Percentiles rank a stretch among this genome's conserved stretches.
phyloP scores from a whole-genome alignment of 2,888 invertebrate genomes.

The Atherix ibis region DNA sequence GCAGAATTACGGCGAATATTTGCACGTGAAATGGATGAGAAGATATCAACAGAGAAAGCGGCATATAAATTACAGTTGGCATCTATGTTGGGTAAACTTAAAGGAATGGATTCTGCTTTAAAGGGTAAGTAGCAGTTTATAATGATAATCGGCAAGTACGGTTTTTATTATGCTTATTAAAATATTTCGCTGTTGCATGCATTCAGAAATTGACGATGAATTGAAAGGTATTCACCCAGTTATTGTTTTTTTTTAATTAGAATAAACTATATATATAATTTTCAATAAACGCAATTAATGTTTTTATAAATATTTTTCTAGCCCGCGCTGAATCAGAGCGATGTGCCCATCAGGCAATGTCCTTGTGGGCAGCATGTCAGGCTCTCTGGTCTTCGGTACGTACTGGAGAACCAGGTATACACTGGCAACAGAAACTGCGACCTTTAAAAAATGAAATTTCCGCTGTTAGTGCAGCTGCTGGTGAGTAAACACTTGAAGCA shows the following conservation, averaged over 20 bases:
- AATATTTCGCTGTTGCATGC: conserved; percentile 16
- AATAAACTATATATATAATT: too few species aligned
- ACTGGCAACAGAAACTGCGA: conserved; percentile 41
- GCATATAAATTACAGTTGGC: conserved; percentile 56
- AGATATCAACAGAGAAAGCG: conserved; percentile 48
- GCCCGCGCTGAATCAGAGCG: conserved; percentile 58
- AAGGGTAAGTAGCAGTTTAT: conserved; percentile 45
- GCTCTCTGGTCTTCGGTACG: conserved; percentile 64
- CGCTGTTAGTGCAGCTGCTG: conserved; percentile 58
- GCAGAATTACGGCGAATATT: conserved; percentile 36
- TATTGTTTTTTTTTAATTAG: conserved; percentile 2
- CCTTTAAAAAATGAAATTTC: conserved; percentile 51
- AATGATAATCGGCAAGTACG: too few species aligned
- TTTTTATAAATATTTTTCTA: too few species aligned
- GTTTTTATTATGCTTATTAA: neutral
- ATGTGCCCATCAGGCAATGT: conserved; percentile 63
- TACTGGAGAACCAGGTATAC: conserved; percentile 39
- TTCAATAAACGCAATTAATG: too few species aligned
- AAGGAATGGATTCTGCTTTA: conserved; percentile 61
- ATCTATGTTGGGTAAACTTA: conserved; percentile 53
- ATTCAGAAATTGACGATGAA: conserved; percentile 29
- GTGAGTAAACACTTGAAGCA: conserved; percentile 32
- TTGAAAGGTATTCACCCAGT: conserved; percentile 24
- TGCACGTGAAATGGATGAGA: conserved; percentile 45
- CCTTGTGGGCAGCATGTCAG: conserved; percentile 89